These are phyloP conservation scores for Scatophagus argus DNA, from an alignment of 2,113 vertebrate genomes.

Conservation along the genomic window DNA sequence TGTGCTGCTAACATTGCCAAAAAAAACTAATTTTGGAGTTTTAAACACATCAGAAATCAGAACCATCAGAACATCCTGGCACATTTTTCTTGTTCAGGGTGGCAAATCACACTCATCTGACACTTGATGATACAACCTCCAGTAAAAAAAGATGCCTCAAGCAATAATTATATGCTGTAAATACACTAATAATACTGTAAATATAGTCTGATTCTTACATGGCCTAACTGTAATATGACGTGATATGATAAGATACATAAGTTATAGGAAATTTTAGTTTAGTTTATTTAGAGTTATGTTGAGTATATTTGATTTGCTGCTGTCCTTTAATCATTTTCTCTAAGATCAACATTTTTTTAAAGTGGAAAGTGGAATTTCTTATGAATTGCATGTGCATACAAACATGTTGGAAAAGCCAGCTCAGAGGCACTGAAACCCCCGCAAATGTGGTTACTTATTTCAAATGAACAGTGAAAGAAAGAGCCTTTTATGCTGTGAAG, in stretches of 20 bases:
- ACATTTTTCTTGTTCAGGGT: no score
- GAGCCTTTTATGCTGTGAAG: constrained; percentile 68
- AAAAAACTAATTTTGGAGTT: no score
- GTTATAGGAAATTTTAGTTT: no score
- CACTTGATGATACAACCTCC: not conserved
- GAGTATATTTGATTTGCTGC: not conserved
- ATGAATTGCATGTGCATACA: not conserved
- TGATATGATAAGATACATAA: no score
- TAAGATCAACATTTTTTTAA: not conserved
- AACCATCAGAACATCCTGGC: no score
- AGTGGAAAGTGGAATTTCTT: not conserved
- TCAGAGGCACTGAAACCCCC: constrained; percentile 16
- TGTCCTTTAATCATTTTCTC: not conserved
- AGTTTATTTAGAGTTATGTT: no score
- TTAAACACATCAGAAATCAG: no score
- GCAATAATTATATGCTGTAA: no score
- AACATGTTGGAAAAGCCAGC: constrained; percentile 31
- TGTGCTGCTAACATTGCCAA: no score
- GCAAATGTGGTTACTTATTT: constrained; percentile 51
- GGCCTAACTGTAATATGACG: not conserved
- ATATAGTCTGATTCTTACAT: not conserved
- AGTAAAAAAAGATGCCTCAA: no score
- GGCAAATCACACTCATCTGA: not conserved
- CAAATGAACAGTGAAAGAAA: constrained; percentile 65
- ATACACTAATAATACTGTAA: no score